Evolutionary conservation across 2,888 invertebrate species (phyloP).

Genomic region (Labia minor): DNA sequence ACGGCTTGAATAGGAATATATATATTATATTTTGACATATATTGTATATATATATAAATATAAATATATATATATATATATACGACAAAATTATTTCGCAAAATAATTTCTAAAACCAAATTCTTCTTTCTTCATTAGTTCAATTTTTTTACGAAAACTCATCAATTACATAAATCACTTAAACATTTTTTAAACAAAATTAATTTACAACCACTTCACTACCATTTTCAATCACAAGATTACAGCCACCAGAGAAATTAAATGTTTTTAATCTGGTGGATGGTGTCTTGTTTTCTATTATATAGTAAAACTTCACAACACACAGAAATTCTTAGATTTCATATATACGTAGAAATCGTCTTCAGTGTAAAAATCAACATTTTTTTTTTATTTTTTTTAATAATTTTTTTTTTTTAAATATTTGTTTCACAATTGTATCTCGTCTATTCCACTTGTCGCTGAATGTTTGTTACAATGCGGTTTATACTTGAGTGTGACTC

Average conservation of each 20-base stretch:
- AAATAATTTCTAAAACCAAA: background rate
- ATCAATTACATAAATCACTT: slow-evolving; percentile 7
- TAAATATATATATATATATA: too few species aligned
- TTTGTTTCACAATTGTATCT: background rate
- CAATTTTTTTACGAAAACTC: background rate
- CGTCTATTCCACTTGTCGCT: background rate
- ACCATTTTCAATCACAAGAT: background rate
- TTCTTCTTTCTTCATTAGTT: background rate
- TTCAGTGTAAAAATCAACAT: background rate
- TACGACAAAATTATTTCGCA: background rate
- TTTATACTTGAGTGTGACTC: background rate
- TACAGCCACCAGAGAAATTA: background rate
- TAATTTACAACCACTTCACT: background rate
- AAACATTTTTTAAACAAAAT: background rate
- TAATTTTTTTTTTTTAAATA: background rate
- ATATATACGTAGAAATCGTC: background rate
- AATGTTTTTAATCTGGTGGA: too few species aligned
- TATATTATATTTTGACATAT: background rate
- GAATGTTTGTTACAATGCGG: background rate
- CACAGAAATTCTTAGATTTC: slow-evolving; percentile 13
- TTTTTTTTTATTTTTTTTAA: too few species aligned
- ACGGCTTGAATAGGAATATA: background rate
- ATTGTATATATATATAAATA: too few species aligned
- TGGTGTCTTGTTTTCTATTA: background rate
- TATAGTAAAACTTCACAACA: background rate